Percentiles rank a stretch among this genome's conserved stretches.
These are phyloP conservation scores for Aelia acuminata DNA, from an alignment of 2,888 invertebrate species.

Conservation along the genomic window DNA sequence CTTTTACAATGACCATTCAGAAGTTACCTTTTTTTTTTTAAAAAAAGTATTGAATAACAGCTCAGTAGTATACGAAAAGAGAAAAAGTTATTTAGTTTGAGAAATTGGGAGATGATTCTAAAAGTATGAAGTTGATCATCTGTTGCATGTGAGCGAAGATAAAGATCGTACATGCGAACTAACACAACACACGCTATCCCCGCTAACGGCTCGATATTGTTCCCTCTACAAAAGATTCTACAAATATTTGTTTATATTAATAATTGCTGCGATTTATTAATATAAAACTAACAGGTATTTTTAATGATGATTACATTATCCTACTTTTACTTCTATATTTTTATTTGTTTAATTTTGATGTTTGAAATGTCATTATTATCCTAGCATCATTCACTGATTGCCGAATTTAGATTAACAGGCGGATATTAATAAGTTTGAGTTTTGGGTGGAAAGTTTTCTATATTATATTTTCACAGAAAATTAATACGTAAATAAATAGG, in stretches of 20 bases:
- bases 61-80: not conserved
- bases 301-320: too few species aligned
- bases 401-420: too few species aligned
- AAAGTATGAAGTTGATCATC: slow-evolving; percentile 29
- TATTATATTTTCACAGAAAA: too few species aligned
- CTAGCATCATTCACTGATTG: too few species aligned
- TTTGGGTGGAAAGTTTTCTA: too few species aligned
- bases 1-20: too few species aligned
- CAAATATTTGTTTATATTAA: not conserved
- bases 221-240: not conserved
- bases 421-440: too few species aligned
- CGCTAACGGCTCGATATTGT: not conserved
- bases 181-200: not conserved
- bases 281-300: not conserved
- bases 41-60: not conserved
- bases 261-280: not conserved
- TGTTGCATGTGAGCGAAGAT: slow-evolving; percentile 13
- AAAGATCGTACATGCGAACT: slow-evolving; percentile 1
- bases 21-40: too few species aligned
- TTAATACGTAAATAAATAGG: too few species aligned
- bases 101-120: slow-evolving; percentile 19
- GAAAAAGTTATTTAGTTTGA: not conserved
- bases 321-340: too few species aligned
- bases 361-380: too few species aligned
- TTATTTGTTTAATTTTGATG: too few species aligned